Conservation (phyloP, 2,797 vertebrate species). For the Platalea minor region DNA sequence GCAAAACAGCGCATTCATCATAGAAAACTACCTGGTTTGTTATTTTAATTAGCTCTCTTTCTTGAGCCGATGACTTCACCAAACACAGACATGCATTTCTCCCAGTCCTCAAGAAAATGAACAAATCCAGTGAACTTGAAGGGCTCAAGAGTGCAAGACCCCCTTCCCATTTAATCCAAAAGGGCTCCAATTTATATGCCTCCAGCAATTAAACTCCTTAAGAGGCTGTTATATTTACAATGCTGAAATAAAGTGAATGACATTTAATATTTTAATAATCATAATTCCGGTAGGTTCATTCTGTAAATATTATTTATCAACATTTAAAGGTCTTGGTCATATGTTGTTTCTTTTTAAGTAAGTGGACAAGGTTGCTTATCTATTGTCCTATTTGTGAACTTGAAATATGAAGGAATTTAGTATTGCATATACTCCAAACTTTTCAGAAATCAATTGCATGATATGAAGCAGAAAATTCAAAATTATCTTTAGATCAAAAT, state of each 20-base stretch:
- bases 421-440: not conserved
- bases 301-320: not conserved
- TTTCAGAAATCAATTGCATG: not conserved
- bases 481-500: not conserved
- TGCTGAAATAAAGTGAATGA: not conserved
- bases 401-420: not conserved
- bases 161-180: not conserved
- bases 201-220: not conserved
- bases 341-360: not conserved
- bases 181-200: not conserved
- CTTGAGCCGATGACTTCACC: not conserved
- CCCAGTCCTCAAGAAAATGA: not conserved
- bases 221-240: not conserved
- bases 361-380: not conserved
- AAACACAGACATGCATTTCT: not conserved
- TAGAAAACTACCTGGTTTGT: not conserved
- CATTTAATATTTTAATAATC: not conserved
- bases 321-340: not conserved
- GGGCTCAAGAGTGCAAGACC: not conserved
- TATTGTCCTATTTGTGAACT: not conserved
- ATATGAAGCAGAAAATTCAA: not conserved
- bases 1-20: not conserved
- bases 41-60: not conserved
- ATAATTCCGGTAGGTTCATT: not conserved
- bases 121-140: not conserved